phyloP scores from a whole-genome alignment of 2,888 invertebrate species.

The Ormyrus nitidulus region DNA sequence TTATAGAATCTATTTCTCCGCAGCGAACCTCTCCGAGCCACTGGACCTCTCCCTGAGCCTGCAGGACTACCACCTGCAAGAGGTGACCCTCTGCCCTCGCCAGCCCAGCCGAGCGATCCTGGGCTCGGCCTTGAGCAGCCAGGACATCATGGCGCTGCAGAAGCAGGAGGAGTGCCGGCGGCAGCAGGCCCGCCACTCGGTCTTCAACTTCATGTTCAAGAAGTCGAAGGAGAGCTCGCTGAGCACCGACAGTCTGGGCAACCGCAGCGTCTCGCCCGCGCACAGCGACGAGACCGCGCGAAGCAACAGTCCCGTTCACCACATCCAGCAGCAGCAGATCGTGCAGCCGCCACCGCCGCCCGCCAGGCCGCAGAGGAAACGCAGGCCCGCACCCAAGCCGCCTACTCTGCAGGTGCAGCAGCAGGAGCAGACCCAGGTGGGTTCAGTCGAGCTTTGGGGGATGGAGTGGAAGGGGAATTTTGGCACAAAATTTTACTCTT shows the following conservation, averaged over 20 bases:
- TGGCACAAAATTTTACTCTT: background rate
- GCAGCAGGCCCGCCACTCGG: constrained; percentile 76
- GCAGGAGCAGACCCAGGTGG: constrained; percentile 11
- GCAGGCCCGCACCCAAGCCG: constrained; percentile 79
- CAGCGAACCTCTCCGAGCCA: constrained; percentile 79
- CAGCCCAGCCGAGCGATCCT: constrained; percentile 66
- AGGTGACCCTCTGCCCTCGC: constrained; percentile 80
- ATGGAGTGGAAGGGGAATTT: background rate
- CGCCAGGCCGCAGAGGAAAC: constrained; percentile 77
- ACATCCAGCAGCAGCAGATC: constrained; percentile 67
- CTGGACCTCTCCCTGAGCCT: constrained; percentile 79
- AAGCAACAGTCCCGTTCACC: constrained; percentile 72
- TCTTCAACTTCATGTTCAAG: constrained; percentile 78
- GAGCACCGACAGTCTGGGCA: constrained; percentile 76
- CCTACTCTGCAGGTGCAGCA: constrained; percentile 67
- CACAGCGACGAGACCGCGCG: constrained; percentile 78
- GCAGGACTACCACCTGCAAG: constrained; percentile 81
- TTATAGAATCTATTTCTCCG: background rate
- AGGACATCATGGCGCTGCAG: constrained; percentile 80
- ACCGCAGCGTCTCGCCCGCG: constrained; percentile 78
- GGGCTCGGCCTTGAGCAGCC: constrained; percentile 76
- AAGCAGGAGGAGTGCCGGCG: constrained; percentile 76
- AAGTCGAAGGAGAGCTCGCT: constrained; percentile 75
- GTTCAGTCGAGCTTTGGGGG: background rate
- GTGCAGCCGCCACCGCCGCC: constrained; percentile 70